Evolutionary conservation across 37 sponge, comb jelly and placozoan genomes (phyloP).

Genomic region (Halichondria panicea): DNA sequence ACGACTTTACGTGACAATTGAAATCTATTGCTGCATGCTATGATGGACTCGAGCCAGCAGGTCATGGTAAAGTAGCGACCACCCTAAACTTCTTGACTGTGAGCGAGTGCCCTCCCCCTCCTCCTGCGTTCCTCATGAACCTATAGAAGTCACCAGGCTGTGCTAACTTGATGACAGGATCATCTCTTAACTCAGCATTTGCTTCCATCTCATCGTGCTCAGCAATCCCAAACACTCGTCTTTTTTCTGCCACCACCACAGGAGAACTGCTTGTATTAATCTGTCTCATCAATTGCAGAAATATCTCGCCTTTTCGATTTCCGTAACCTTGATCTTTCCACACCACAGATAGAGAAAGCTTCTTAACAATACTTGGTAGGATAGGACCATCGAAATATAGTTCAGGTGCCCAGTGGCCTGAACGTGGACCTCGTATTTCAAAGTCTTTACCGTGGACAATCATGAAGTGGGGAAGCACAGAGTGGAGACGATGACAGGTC

Average conservation of each 20-base stretch:
- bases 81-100: too few relatives aligned
- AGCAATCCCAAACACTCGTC: conserved; percentile 19
- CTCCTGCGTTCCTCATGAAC: too few relatives aligned
- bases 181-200: conserved; percentile 14
- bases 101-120: too few relatives aligned
- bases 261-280: too few relatives aligned
- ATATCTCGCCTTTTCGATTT: neutral
- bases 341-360: neutral
- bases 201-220: conserved; percentile 8
- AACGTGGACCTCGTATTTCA: neutral
- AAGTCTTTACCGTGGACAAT: neutral
- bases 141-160: too few relatives aligned
- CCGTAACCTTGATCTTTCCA: neutral
- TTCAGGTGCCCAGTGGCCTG: neutral
- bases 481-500: neutral
- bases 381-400: neutral
- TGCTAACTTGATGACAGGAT: conserved; percentile 9
- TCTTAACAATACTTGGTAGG: neutral
- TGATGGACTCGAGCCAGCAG: too few relatives aligned
- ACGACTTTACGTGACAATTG: too few relatives aligned
- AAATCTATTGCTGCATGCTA: too few relatives aligned
- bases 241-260: conserved; percentile 34
- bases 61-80: too few relatives aligned
- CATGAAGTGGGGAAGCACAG: neutral
- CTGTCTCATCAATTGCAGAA: neutral